Base-by-base conservation (phyloP, 2,888 invertebrate species). In the Ligdia adustata region DNA sequence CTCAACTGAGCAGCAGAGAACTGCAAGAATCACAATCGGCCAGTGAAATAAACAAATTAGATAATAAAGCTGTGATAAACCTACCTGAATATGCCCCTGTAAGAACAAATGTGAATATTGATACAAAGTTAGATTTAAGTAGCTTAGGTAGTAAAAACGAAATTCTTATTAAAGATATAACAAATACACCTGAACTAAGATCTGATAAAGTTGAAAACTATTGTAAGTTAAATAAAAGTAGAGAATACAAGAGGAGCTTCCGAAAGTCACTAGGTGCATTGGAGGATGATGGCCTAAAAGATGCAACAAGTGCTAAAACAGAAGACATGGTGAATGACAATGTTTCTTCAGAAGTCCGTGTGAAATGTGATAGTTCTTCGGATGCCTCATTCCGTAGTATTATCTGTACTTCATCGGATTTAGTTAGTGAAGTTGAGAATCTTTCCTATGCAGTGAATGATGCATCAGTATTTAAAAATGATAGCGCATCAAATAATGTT, bases 171-270 rank as follows among this genome's bases (percentile, higher is more conserved):
- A 75, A 71, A 65, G 61, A 71, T 60, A 49, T 60, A 63, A 68
- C 69, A 58, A 67, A 52, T 63, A 76, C 75, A 77, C 62, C 71
- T 73, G 80, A 79, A 66, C 57, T 58, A 58, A 90, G 88, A 88
- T 89, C 89, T 89, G 88, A 89, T 51, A 87, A 79, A 81, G 75
- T 90, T 63, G 88, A 88, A 69, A 90, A 90, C 73, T 90, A 85
- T 78, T 90, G 90, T 83, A 90, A 89, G 75, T 78, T 90, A 72
- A 90, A 90, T 73, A 90, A 90, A 74, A 87, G 84, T 76, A 80
- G 88, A 74, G 89, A 90, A 60, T 75, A 62, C 68, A 80, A 76
- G 72, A 76, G 74, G 62, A 60, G 64, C 52, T 61, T 69, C 55
- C 62, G 49, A 61, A 82, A 77, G 52, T 31, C 27, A 4, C 33